A percentile compares a stretch with the other conserved stretches of the same genome.
These are phyloP conservation scores for Hippoglossus hippoglossus DNA, from an alignment of 2,797 vertebrate species.

Conservation along the genomic window DNA sequence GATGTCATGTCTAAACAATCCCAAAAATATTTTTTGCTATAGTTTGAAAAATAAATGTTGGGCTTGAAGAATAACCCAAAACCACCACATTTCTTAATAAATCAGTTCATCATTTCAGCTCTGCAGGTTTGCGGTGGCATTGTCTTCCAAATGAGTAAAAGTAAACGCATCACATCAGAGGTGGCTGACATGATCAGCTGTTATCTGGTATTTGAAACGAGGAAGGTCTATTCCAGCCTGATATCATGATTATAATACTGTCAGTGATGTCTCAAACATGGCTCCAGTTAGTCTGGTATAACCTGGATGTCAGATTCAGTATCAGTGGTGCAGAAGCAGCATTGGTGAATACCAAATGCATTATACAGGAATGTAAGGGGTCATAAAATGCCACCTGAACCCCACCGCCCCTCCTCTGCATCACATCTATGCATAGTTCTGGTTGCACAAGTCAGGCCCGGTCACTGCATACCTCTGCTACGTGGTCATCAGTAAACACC, in stretches of 20 bases:
- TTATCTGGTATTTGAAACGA: background rate
- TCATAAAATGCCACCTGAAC: constrained; percentile 44
- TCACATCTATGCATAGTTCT: constrained; percentile 41
- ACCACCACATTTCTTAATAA: too few species aligned
- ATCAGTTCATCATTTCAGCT: too few species aligned
- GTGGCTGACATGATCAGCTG: background rate
- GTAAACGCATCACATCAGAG: too few species aligned
- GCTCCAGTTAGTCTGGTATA: background rate
- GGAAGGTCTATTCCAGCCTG: too few species aligned
- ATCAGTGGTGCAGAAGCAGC: background rate
- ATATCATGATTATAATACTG: too few species aligned
- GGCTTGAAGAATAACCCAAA: too few species aligned
- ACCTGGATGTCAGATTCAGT: constrained; percentile 23
- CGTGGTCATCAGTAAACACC: constrained; percentile 70
- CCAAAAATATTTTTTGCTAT: too few species aligned
- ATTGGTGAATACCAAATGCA: constrained; percentile 34
- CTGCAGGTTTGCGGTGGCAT: too few species aligned
- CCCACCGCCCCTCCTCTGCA: background rate
- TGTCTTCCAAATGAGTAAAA: too few species aligned
- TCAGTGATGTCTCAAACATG: background rate
- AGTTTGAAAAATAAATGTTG: too few species aligned
- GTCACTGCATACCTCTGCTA: constrained; percentile 54
- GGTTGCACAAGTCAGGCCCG: constrained; percentile 56
- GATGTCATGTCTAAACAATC: too few species aligned
- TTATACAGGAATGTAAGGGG: constrained; percentile 44